Evolutionary conservation across 2,888 invertebrate species (phyloP).

Genomic region (Cephus pygmeus): DNA sequence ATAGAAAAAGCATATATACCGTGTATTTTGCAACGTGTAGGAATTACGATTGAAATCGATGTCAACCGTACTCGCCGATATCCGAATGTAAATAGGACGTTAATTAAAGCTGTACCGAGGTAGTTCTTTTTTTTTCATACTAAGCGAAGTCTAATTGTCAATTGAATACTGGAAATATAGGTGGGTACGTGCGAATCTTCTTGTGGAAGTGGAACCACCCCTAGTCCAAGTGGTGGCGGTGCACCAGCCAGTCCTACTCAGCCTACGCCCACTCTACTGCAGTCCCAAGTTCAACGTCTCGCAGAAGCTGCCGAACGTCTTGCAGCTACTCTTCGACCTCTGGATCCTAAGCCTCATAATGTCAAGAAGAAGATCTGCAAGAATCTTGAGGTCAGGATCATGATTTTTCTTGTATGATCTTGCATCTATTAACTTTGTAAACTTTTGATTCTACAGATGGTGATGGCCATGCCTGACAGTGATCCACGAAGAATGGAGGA

Average conservation of each 20-base stretch:
- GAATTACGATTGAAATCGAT: not conserved
- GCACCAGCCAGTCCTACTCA: slow-evolving; percentile 67
- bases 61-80: not conserved
- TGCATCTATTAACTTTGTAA: slow-evolving; percentile 1
- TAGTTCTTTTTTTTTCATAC: not conserved
- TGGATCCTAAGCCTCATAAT: slow-evolving; percentile 90
- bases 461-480: slow-evolving; percentile 89
- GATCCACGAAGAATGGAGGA: slow-evolving; percentile 93
- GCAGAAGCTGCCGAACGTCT: slow-evolving; percentile 86
- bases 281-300: slow-evolving; percentile 86
- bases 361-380: slow-evolving; percentile 91
- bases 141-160: not conserved
- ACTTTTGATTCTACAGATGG: slow-evolving; percentile 69
- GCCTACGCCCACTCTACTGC: slow-evolving; percentile 82
- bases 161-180: slow-evolving; percentile 29
- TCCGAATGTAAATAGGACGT: not conserved
- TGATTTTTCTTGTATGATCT: not conserved
- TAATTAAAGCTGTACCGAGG: not conserved
- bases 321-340: slow-evolving; percentile 83
- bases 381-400: slow-evolving; percentile 79
- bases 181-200: slow-evolving; percentile 63
- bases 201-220: slow-evolving; percentile 62
- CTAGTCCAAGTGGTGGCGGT: slow-evolving; percentile 59
- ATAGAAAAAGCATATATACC: not conserved
- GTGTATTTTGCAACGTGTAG: not conserved